A percentile compares a stretch with the other conserved stretches of the same genome.
These are phyloP conservation scores for Papio anubis DNA, from an alignment of 2,113 vertebrate species.

Conservation along the genomic window DNA sequence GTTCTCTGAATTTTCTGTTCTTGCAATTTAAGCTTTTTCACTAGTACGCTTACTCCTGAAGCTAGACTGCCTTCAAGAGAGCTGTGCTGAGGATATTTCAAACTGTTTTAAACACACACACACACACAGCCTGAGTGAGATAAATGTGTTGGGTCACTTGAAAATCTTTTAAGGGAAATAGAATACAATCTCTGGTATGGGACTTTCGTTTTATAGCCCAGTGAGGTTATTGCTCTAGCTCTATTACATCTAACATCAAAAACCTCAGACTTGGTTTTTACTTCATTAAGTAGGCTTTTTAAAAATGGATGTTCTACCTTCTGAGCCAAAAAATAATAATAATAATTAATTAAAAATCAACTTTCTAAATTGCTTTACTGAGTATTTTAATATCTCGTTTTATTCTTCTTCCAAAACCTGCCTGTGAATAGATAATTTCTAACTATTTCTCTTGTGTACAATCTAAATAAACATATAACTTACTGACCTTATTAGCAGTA, in stretches of 20 bases:
- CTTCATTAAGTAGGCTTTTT: slow-evolving; percentile 22
- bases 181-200: background rate
- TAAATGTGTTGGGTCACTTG: slow-evolving; percentile 46
- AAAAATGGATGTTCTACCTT: background rate
- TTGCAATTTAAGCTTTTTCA: slow-evolving; percentile 32
- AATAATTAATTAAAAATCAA: background rate
- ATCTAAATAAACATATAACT: background rate
- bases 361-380: background rate
- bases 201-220: slow-evolving; percentile 8
- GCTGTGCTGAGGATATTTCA: background rate
- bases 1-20: slow-evolving; percentile 29
- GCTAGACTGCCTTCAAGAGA: background rate
- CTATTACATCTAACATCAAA: background rate
- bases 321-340: too few species aligned
- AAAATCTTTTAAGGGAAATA: slow-evolving; percentile 25
- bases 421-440: background rate
- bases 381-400: slow-evolving; percentile 19
- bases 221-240: background rate
- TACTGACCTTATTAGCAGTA: background rate
- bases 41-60: background rate
- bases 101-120: slow-evolving; percentile 7
- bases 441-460: slow-evolving; percentile 25
- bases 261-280: background rate
- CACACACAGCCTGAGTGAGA: background rate
- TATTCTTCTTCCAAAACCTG: background rate